A percentile compares a stretch with the other conserved stretches of the same genome.
Conservation (phyloP, 2,113 vertebrate genomes). For the Phodopus roborovskii region DNA sequence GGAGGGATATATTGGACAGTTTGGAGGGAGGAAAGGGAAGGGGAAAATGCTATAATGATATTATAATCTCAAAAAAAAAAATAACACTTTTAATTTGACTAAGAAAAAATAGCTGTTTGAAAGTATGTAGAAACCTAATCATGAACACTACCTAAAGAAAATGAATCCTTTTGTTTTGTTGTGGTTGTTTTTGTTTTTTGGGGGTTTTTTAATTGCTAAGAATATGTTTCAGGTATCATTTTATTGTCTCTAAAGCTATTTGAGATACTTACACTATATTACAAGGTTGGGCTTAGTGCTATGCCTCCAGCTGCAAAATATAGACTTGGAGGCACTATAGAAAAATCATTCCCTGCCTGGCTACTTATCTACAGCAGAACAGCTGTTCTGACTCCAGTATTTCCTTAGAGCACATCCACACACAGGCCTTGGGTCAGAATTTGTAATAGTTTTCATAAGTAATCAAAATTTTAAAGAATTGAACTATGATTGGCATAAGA, state of each 20-base stretch:
- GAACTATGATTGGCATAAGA: slow-evolving; percentile 29
- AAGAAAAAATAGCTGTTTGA: background rate
- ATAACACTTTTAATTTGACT: background rate
- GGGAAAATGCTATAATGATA: background rate
- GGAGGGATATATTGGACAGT: background rate
- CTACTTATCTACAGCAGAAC: background rate
- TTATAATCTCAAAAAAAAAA: background rate
- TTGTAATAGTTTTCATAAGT: background rate
- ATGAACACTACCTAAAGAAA: slow-evolving; percentile 41
- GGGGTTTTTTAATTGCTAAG: background rate
- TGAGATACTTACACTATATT: background rate
- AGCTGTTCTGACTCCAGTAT: background rate
- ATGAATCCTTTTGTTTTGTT: slow-evolving; percentile 9
- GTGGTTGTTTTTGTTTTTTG: too few species aligned
- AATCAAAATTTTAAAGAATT: background rate
- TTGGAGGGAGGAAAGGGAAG: background rate
- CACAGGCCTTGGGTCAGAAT: background rate
- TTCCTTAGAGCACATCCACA: slow-evolving; percentile 18
- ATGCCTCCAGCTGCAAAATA: background rate
- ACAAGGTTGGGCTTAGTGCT: background rate
- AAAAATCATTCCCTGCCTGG: background rate
- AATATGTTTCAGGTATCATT: background rate
- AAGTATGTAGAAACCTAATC: slow-evolving; percentile 8
- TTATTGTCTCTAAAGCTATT: background rate
- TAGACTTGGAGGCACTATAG: background rate